These are phyloP conservation scores for Sinocyclocheilus anshuiensis DNA, from an alignment of 2,113 vertebrate genomes.

Conservation along the genomic window DNA sequence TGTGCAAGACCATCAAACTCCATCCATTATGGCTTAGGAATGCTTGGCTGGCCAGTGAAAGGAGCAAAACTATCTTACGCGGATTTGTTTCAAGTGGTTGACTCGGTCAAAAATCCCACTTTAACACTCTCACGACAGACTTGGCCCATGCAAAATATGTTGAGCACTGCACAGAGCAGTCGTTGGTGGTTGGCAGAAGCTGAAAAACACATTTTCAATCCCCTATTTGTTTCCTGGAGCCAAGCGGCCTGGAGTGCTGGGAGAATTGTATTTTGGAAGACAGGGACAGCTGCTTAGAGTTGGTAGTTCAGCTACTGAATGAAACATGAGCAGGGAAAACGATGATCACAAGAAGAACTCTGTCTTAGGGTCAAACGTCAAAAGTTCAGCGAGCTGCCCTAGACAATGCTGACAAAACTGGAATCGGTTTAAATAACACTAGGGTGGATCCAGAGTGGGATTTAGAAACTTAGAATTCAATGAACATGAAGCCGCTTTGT, in stretches of 20 bases:
- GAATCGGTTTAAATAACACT: neutral
- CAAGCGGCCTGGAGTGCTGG: constrained; percentile 35
- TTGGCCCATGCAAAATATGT: neutral
- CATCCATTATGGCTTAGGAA: neutral
- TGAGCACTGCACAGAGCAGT: neutral
- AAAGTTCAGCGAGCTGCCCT: neutral
- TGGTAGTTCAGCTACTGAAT: constrained; percentile 65
- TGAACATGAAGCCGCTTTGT: neutral
- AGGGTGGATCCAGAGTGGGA: neutral
- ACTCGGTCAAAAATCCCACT: neutral
- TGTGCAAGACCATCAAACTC: constrained; percentile 22
- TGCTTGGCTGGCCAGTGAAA: neutral
- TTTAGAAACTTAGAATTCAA: neutral
- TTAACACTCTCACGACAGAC: neutral
- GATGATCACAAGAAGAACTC: constrained; percentile 62
- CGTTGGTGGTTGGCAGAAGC: constrained; percentile 9
- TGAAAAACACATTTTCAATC: constrained; percentile 54
- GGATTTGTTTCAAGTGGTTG: neutral
- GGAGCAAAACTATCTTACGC: neutral
- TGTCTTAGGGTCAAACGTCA: constrained; percentile 56
- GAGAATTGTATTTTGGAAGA: constrained; percentile 48
- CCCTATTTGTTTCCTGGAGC: constrained; percentile 50
- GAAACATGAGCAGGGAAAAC: constrained; percentile 66
- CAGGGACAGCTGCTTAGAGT: constrained; percentile 42
- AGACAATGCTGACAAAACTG: neutral